Percentiles rank a stretch among this genome's conserved stretches.
phyloP scores from a whole-genome alignment of 2,113 vertebrate genomes.

The Tyrannus savana region DNA sequence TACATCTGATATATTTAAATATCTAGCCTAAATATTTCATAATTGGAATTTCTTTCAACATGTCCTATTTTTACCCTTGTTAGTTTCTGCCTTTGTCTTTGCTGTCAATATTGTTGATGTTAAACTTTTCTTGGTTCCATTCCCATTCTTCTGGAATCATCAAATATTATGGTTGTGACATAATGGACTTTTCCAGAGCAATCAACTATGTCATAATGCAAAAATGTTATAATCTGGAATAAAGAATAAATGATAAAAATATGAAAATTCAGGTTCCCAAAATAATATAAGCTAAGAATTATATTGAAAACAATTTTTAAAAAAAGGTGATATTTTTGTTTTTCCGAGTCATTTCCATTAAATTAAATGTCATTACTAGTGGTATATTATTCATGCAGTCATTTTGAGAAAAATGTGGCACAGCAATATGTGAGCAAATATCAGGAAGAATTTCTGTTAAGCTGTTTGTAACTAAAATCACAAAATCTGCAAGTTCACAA shows the following conservation, averaged over 20 bases:
- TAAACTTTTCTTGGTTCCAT: not conserved
- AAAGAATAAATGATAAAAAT: not conserved
- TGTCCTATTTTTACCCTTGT: not conserved
- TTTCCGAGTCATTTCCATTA: not conserved
- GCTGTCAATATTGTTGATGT: not conserved
- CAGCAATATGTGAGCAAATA: not conserved
- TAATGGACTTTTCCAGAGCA: not conserved
- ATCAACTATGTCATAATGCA: not conserved
- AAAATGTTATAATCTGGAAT: not conserved
- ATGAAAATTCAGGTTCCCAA: not conserved
- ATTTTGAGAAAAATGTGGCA: not conserved
- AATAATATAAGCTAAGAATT: not conserved
- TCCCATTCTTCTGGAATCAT: not conserved
- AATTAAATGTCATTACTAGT: not conserved
- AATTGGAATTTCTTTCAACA: not conserved
- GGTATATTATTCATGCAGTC: not conserved
- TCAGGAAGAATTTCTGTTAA: not conserved
- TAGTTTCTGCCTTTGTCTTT: not conserved
- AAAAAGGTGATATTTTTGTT: not conserved
- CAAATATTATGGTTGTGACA: not conserved
- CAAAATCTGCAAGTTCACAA: not conserved
- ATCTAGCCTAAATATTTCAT: not conserved
- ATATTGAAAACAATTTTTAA: not conserved
- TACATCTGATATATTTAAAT: not conserved
- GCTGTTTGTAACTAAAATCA: not conserved